Base-by-base conservation (phyloP, 2,888 invertebrate species). In the Phytoseiulus persimilis region DNA sequence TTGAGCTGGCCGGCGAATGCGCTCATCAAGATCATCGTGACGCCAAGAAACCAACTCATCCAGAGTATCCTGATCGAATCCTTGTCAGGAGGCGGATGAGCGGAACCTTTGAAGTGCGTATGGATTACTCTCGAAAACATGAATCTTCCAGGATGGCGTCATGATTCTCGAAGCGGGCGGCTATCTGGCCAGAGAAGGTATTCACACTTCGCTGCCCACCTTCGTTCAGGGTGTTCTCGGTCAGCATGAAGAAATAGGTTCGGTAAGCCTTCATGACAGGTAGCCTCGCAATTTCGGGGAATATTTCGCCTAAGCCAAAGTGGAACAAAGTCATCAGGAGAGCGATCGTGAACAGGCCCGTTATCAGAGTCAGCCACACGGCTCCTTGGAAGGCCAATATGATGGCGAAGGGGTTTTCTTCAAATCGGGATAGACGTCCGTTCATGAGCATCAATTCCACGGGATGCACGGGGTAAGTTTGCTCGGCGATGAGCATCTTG, bases 1-100 rank as follows among this genome's bases (percentile, higher is more conserved):
- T 87, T 87, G 5, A 87, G 39, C 18, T 87, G 87, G 45, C 87
- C 87, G 9, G 87, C 87, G 45, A 87, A 87, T 45, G 39, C 87
- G 33, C 32, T 87, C 87, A 87, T 87, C 33, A 87, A 33, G 31
- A 87, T 87, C 11, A 87, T 3, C 33, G 87, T 11, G n/a, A 87
- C 45, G 5, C 11, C 32, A 3, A 87, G 39, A 9, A 32, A 87
- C 87, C 87, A 87, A 39, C n/a, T 39, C 32, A 87, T 87, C 87
- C 87, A 87, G 0, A 87, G 31, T 6, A 87, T n/a, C 23, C 87
- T 31, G n/a, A 87, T 87, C 5, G 87, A 87, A 87, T 32, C 18
- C 33, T 6, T 87, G 28, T 87, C 18, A 6, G 87, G 87, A 45
- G 87, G 87, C 0, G 87, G 87, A 87, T 87, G 11, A 1, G 33